phyloP scores from a whole-genome alignment of 2,888 invertebrate genomes.

The Ryuthela nishihirai region DNA sequence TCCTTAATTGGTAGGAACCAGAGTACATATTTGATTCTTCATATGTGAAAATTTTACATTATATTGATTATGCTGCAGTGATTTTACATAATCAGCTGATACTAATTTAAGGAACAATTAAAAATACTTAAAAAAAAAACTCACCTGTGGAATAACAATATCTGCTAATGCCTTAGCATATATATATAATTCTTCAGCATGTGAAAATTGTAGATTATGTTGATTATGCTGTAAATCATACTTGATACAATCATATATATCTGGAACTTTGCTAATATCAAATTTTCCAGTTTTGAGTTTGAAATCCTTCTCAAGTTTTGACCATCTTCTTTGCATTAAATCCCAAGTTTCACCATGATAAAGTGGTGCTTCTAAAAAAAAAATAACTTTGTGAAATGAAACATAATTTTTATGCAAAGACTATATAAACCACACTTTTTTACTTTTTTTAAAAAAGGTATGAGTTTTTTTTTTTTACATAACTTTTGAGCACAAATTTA shows the following conservation, averaged over 20 bases:
- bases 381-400: too few species aligned
- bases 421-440: too few species aligned
- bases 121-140: constrained; percentile 3
- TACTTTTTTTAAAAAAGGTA: too few species aligned
- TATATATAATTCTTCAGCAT: constrained; percentile 87
- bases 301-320: constrained; percentile 97
- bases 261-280: constrained; percentile 98
- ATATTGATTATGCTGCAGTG: too few species aligned
- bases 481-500: too few species aligned
- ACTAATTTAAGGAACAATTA: too few species aligned
- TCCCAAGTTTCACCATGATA: constrained; percentile 99
- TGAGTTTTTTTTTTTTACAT: too few species aligned
- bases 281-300: constrained; percentile 85
- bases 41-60: too few species aligned
- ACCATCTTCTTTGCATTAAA: constrained; percentile 94
- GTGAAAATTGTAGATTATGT: constrained; percentile 82
- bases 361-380: constrained; percentile 69
- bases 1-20: too few species aligned
- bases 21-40: too few species aligned
- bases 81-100: too few species aligned
- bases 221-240: constrained; percentile 98
- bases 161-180: constrained; percentile 97
- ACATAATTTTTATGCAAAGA: too few species aligned
- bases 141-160: constrained; percentile 94
- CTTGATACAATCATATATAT: constrained; percentile 99